Evolutionary conservation across 2,113 vertebrate genomes (phyloP).

Genomic region (Larimichthys crocea): DNA sequence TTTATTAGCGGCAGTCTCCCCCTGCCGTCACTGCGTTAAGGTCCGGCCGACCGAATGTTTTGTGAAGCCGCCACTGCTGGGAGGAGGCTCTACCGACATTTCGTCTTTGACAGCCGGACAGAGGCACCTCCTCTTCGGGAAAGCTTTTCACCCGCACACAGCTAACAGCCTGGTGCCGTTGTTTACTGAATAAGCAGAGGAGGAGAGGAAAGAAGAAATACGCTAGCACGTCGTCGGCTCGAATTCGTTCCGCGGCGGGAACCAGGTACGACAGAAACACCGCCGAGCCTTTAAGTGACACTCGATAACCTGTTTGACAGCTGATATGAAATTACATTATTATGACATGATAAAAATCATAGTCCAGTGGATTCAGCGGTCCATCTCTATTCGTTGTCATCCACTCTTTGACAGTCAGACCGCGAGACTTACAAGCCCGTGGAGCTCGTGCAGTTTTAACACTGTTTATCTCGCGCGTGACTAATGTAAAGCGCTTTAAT

Average conservation of each 20-base stretch:
- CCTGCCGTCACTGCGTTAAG: conserved; percentile 45
- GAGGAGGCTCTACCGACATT: conserved; percentile 46
- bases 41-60: conserved; percentile 13
- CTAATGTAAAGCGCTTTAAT: conserved; percentile 31
- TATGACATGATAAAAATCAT: not conserved
- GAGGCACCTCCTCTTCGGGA: conserved; percentile 5
- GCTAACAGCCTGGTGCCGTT: not conserved
- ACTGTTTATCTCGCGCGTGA: not conserved
- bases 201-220: not conserved
- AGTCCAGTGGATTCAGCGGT: not conserved
- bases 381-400: not conserved
- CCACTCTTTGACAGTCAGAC: not conserved
- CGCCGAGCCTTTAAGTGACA: not conserved
- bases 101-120: conserved; percentile 30
- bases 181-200: not conserved
- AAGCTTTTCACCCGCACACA: not conserved
- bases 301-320: not conserved
- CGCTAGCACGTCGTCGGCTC: not conserved
- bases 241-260: not conserved
- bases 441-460: not conserved
- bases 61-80: not conserved
- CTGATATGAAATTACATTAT: not conserved
- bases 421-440: not conserved
- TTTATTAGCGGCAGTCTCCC: conserved; percentile 67
- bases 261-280: conserved; percentile 39